Evolutionary conservation across 2,113 vertebrate species (phyloP), one percentile per base, ranked within the genome.

Genomic region (Pristiophorus japonicus): DNA sequence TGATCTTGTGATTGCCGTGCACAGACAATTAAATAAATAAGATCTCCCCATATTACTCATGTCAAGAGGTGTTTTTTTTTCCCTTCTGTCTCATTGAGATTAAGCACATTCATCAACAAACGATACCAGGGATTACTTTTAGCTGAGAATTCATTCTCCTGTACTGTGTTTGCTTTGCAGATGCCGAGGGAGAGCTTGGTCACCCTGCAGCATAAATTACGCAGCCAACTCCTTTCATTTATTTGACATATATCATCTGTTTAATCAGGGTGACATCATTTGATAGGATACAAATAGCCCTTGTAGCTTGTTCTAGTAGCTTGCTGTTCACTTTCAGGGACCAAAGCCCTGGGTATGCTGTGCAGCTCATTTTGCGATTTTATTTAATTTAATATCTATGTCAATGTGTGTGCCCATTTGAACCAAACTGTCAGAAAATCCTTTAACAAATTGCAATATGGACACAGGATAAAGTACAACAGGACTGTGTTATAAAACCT

Each of bases 141-240:
- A 91, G 55, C 88, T n/a, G 88, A 18, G 30, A 91, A 62, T 91
- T 91, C 55, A 91, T 38, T 62, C 55, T 30, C 14, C 14, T 20
- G 59, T 62, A 63, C 34, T 91, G 87, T 62, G 51, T 90, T 90
- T 62, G 27, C 51, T 90, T 59, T 62, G 12, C 88, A 62, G 88
- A 91, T 91, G 59, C 59, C 8, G 55, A 62, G 88, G 88, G 88
- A 91, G 55, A n/a, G 59, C 88, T 62, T 4, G 20, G 51, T 62
- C 55, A 91, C 88, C 88, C 38, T 91, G 55, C n/a, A 14, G 88
- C 55, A 91, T 91, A 16, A 63, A 62, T 91, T 91, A 34, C 12
- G 34, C n/a, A 91, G 88, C 59, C 88, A 62, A 62, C 55, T 63
- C 59, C 88, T 34, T 91, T 91, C 88, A 91, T 91, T 91, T 91